phyloP scores from a whole-genome alignment of 1,140 invertebrate species.

The Neodiprion pinetum region DNA sequence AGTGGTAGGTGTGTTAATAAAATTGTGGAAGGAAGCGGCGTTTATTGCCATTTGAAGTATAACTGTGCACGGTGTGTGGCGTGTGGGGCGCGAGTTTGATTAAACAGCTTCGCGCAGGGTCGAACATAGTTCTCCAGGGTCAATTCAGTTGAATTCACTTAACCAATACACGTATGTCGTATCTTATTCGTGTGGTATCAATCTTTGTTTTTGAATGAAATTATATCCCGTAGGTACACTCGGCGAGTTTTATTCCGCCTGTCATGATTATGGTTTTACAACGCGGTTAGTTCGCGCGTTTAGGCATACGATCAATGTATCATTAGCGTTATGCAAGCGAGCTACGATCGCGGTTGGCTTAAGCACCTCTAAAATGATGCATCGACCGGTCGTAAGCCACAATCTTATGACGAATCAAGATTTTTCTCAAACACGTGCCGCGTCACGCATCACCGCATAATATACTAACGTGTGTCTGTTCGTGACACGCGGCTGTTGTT shows the following conservation, averaged over 20 bases:
- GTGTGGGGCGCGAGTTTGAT: constrained; percentile 3
- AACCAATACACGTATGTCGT: constrained; percentile 19
- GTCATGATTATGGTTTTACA: too few relatives aligned
- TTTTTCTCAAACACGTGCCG: background rate
- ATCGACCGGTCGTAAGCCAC: too few relatives aligned
- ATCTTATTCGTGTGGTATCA: background rate
- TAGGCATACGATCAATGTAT: too few relatives aligned
- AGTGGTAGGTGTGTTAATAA: background rate
- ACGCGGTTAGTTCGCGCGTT: too few relatives aligned
- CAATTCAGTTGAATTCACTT: constrained; percentile 43
- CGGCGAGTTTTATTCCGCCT: too few relatives aligned
- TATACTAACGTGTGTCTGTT: background rate
- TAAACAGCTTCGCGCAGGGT: constrained; percentile 26
- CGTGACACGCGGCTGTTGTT: background rate
- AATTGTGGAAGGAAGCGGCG: background rate
- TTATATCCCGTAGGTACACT: background rate
- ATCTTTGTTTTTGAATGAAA: constrained; percentile 5
- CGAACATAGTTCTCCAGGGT: constrained; percentile 34
- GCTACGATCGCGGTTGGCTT: too few relatives aligned
- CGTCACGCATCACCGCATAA: background rate
- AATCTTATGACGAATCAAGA: too few relatives aligned
- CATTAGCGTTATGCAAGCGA: too few relatives aligned
- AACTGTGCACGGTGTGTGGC: background rate
- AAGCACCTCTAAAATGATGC: too few relatives aligned
- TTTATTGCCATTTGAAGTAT: background rate